Conservation (phyloP, 2,113 vertebrate genomes). For the Esox niger region DNA sequence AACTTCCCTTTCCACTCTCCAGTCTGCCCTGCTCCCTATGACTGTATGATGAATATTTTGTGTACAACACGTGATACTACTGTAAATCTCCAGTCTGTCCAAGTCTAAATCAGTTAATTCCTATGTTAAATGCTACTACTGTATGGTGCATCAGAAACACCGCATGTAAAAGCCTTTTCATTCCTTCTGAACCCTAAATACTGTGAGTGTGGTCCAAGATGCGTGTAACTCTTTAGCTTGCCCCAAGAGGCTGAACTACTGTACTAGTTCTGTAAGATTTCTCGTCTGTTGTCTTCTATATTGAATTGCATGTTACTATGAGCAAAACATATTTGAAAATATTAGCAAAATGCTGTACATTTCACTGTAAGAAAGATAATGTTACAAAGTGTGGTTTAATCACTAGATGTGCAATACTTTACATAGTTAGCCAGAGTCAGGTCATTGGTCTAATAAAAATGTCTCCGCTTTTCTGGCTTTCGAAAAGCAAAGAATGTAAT, state of each 20-base stretch:
- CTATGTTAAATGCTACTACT: constrained; percentile 26
- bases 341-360: constrained; percentile 68
- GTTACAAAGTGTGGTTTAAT: constrained; percentile 61
- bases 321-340: constrained; percentile 57
- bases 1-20: not conserved
- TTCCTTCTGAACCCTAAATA: constrained; percentile 50
- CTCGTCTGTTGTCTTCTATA: constrained; percentile 66
- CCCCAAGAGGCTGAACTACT: constrained; percentile 49
- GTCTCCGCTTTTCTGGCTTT: constrained; percentile 36
- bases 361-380: constrained; percentile 56
- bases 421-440: constrained; percentile 60
- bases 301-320: constrained; percentile 73
- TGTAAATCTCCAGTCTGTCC: constrained; percentile 60
- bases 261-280: constrained; percentile 68
- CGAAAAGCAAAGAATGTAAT: constrained; percentile 56
- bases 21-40: not conserved
- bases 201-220: constrained; percentile 64
- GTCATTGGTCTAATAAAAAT: constrained; percentile 17
- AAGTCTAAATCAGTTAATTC: constrained; percentile 46
- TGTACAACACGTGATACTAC: constrained; percentile 57
- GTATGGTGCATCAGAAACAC: constrained; percentile 37
- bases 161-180: constrained; percentile 56
- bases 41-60: constrained; percentile 43
- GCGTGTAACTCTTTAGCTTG: constrained; percentile 45
- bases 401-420: constrained; percentile 76